Conservation (phyloP, 2,113 vertebrate genomes). For the Zosterops lateralis region DNA sequence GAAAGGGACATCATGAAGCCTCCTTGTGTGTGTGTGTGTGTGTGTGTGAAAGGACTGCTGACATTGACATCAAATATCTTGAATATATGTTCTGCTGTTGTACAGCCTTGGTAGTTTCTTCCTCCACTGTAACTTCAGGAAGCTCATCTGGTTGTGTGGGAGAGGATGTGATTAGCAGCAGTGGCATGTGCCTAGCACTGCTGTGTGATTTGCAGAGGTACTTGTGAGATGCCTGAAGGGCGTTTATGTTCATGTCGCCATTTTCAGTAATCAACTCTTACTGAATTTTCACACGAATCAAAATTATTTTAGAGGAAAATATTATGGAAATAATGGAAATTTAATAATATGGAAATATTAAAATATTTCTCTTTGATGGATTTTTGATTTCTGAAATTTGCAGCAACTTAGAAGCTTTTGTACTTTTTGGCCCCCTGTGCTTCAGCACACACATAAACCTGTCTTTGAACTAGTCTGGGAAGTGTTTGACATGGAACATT, state of each 20-base stretch:
- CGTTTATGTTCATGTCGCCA: not conserved
- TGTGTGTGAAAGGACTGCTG: not conserved
- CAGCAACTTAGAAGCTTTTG: not conserved
- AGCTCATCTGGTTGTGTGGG: not conserved
- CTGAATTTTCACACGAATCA: conserved; percentile 23
- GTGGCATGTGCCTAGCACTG: not conserved
- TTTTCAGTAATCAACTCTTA: conserved; percentile 41
- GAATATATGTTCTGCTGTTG: not conserved
- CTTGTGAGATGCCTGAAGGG: conserved; percentile 13
- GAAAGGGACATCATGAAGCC: not conserved
- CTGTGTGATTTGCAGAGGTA: not conserved
- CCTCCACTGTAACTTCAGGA: not conserved
- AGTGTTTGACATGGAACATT: not conserved
- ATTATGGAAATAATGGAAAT: not conserved
- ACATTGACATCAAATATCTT: not conserved
- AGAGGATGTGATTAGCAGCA: not conserved
- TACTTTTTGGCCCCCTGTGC: not conserved
- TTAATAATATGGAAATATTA: no score
- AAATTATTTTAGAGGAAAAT: not conserved
- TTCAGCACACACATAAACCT: not conserved
- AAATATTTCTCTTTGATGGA: not conserved
- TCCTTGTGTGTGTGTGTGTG: not conserved
- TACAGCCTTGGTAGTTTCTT: not conserved
- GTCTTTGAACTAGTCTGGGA: not conserved
- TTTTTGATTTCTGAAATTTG: conserved; percentile 1